Base-by-base conservation (phyloP, 2,888 invertebrate species). In the Drosophila tanythrix region DNA sequence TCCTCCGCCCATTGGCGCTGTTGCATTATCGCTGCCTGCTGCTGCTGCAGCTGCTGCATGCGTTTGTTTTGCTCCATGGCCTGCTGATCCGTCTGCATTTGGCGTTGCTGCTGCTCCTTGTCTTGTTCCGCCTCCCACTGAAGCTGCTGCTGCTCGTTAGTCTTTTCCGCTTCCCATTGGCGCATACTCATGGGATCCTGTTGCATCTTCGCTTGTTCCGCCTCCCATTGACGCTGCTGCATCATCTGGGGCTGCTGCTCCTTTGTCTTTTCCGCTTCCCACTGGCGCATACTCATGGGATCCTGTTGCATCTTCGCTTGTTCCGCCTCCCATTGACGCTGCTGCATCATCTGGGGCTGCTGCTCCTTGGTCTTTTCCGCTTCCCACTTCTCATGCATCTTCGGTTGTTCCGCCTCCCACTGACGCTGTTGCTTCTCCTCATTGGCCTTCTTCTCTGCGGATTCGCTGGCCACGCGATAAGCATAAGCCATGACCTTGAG, bases 401-500 rank as follows among this genome's bases (percentile, higher is more conserved):
- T 43, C 43, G 43, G 0, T 43, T 43, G 43, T 7, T 25, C 50
- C 35, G 27, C 29, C 27, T 15, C n/a, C 46, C 55, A 35, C 21
- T 43, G 65, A 1, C 35, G 59, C 27, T 79, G 81, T 8, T 53
- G 43, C 43, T 80, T 85, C 1, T 76, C 76, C 43, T 76, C 55
- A 15, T 68, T 76, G 8, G 40, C 33, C 33, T 70, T 71, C 2
- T 68, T 66, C 5, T 57, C 63, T 2, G 40, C 65, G 6, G 78
- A 50, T 13, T 85, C 77, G 35, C 50, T 80, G n/a, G 90, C 91
- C 87, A 87, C 81, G 25, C 91, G 91, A 50, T 90, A 90, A 27
- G 92, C 92, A 61, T 88, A 91, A 21, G 85, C 81, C 90, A 92
- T 87, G 55, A 92, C 83, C 60, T 90, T 83, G 10, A 84, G 38